Conservation (phyloP, 2,113 vertebrate species). For the Hyperoodon ampullatus region DNA sequence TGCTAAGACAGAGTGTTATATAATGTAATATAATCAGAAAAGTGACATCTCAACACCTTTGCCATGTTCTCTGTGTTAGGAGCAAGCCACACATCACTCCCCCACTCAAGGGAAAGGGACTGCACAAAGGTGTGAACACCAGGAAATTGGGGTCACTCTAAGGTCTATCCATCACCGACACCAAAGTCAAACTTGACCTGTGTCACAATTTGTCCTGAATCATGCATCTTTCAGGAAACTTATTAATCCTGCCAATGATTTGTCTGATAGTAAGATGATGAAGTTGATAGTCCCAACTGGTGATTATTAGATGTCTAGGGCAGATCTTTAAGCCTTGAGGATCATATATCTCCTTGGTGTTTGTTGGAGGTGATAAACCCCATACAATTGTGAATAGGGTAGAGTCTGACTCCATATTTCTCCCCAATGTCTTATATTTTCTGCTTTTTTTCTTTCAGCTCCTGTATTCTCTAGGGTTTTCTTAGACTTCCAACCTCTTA, state of each 20-base stretch:
- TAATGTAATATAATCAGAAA: background rate
- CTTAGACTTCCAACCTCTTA: background rate
- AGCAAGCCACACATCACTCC: background rate
- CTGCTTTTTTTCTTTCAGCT: background rate
- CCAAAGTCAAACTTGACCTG: background rate
- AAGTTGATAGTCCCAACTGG: background rate
- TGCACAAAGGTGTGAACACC: background rate
- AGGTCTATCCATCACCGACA: background rate
- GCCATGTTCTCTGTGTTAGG: no score
- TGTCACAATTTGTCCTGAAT: background rate
- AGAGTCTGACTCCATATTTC: background rate
- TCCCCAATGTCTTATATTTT: background rate
- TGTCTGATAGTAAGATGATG: background rate
- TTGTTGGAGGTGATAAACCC: background rate
- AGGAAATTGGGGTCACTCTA: background rate
- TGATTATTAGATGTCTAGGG: background rate
- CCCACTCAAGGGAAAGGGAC: fast-evolving
- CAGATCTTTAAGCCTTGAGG: background rate
- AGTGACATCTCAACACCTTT: background rate
- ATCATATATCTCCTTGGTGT: background rate
- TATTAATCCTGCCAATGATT: background rate
- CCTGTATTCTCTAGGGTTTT: background rate
- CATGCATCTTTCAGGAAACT: background rate
- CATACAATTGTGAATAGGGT: background rate
- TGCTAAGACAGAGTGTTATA: background rate